Base-by-base conservation (phyloP, 2,797 vertebrate species). In the Myiotriccus ornatus region DNA sequence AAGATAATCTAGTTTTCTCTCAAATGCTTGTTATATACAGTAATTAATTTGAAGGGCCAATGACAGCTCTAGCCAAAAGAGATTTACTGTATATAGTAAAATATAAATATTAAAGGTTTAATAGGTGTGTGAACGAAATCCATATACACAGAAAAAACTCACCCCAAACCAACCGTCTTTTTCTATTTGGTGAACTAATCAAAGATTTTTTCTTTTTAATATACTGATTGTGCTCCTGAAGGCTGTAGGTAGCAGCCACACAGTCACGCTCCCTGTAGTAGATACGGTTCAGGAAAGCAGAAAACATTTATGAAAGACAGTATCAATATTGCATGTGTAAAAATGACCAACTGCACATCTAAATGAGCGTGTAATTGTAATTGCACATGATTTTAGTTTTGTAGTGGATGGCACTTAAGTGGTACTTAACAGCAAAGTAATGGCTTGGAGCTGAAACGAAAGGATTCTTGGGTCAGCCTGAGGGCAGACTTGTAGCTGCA, bases 311-410 rank as follows among this genome's bases (percentile, higher is more conserved):
- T 81, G 65, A 65, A 90, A 76, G 67, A 41, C 27, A 59, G 1
- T 82, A 69, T 81, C 67, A 87, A n/a, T 73, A 81, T 8, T 88
- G 76, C 55, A 81, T 2, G 0, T 65, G 70, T 82, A 55, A 88
- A 89, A 88, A 62, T 39, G 67, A 93, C 76, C 83, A 86, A 81
- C 79, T 90, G 74, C 32, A 52, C 59, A 82, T 73, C 83, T 79
- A 94, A 93, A 63, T 55, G 70, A 94, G 80, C 32, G 0, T 90
- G 85, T 94, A 94, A 94, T 95, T 91, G 65, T 88, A 96, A 91
- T 43, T 88, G 88, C 47, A 65, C 20, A 2, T 86, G 62, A 59
- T 63, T 87, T 34, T 56, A 75, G 68, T 41, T 95, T 95, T 76
- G 69, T 49, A 67, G 65, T 53, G 80, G 70, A 79, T 78, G 50